A percentile compares a stretch with the other conserved stretches of the same genome.
Conservation (phyloP, 2,888 invertebrate species). For the Cepaea hortensis region DNA sequence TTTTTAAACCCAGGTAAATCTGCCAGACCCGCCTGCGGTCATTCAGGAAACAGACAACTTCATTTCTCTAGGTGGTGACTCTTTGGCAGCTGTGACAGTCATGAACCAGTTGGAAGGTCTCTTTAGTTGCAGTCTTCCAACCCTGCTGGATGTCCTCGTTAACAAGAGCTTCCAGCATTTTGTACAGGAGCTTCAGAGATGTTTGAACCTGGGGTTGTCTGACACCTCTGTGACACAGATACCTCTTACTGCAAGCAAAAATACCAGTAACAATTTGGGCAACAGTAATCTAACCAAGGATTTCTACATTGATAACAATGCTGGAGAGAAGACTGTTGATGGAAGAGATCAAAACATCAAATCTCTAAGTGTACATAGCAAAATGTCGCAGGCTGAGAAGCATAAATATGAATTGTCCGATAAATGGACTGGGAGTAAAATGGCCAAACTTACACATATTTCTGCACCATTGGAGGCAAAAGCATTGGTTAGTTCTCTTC, state of each 20-base stretch:
- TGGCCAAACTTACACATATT: background rate
- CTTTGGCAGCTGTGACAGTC: constrained; percentile 83
- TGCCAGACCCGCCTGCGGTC: background rate
- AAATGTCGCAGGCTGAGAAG: background rate
- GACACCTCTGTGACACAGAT: background rate
- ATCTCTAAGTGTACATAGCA: background rate
- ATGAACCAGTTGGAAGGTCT: constrained; percentile 79
- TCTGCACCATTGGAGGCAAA: no score
- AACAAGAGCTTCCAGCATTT: constrained; percentile 61
- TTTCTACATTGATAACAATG: no score
- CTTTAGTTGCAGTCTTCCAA: constrained; percentile 58
- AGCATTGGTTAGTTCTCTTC: no score
- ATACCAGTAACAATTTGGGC: background rate
- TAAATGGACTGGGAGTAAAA: background rate
- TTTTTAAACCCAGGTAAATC: constrained; percentile 32
- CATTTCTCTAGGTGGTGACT: constrained; percentile 82
- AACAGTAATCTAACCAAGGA: background rate
- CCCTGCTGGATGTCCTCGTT: constrained; percentile 71
- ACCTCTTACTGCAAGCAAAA: background rate
- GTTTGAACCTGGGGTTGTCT: background rate
- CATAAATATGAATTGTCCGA: background rate
- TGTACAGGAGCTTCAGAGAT: constrained; percentile 5
- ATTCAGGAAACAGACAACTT: constrained; percentile 63
- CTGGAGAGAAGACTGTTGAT: background rate
- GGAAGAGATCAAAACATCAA: background rate